A percentile compares a stretch with the other conserved stretches of the same genome.
These are phyloP conservation scores for Parotocinclus haroldoi DNA, from an alignment of 2,797 vertebrate genomes.

Conservation along the genomic window DNA sequence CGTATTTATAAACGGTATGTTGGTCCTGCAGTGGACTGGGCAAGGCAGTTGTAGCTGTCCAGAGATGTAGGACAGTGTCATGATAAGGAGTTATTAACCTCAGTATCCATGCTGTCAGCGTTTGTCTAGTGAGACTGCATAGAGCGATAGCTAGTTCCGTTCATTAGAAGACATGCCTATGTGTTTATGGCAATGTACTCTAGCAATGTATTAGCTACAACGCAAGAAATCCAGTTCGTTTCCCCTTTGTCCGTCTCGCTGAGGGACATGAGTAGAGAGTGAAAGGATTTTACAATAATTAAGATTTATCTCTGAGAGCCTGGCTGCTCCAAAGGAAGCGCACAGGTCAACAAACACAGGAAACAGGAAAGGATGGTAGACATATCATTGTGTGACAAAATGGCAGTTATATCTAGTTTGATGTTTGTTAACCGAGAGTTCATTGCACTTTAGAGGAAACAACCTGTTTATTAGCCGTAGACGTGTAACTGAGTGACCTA, in stretches of 20 bases:
- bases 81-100: too few relatives aligned
- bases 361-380: slow-evolving; percentile 33
- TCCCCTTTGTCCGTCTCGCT: too few relatives aligned
- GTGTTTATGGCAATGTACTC: not conserved
- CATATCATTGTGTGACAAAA: slow-evolving; percentile 20
- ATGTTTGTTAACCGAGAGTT: slow-evolving; percentile 3
- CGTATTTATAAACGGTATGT: too few relatives aligned
- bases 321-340: slow-evolving; percentile 24
- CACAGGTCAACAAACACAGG: slow-evolving; percentile 24
- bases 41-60: too few relatives aligned
- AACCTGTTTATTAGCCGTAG: not conserved
- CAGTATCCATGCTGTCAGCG: too few relatives aligned
- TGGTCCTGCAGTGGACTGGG: too few relatives aligned
- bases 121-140: too few relatives aligned
- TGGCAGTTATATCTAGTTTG: slow-evolving; percentile 20
- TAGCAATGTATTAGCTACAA: too few relatives aligned
- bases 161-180: not conserved
- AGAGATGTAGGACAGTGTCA: too few relatives aligned
- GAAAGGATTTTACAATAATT: slow-evolving; percentile 27
- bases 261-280: not conserved
- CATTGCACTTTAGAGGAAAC: slow-evolving; percentile 4
- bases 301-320: slow-evolving; percentile 23
- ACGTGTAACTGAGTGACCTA: not conserved
- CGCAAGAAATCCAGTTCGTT: too few relatives aligned
- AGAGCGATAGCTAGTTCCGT: too few relatives aligned